phyloP scores from a whole-genome alignment of 2,888 invertebrate species.

The Lasioglossum leucozonium region DNA sequence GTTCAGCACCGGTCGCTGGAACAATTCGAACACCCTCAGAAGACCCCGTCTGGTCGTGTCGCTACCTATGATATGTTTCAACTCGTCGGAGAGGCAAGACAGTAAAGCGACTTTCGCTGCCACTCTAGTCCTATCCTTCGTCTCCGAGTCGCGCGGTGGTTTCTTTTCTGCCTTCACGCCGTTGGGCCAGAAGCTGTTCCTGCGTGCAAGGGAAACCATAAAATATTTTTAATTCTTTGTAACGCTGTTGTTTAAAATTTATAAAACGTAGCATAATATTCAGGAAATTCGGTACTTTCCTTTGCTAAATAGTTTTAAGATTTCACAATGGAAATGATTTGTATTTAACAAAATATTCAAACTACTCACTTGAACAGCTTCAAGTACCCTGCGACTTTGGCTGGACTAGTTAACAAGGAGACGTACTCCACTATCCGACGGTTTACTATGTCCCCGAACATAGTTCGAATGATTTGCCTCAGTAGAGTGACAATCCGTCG shows the following conservation, averaged over 20 bases:
- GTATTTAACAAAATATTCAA: not conserved
- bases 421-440: constrained; percentile 95
- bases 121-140: constrained; percentile 91
- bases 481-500: constrained; percentile 91
- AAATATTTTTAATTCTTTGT: no score
- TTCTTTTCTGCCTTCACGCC: constrained; percentile 86
- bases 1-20: constrained; percentile 94
- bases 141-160: constrained; percentile 86
- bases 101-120: constrained; percentile 94
- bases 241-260: no score
- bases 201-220: constrained; percentile 67
- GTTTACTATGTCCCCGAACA: constrained; percentile 94
- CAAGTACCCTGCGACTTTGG: constrained; percentile 94
- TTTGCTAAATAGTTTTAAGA: no score
- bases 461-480: constrained; percentile 91
- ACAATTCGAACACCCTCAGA: constrained; percentile 93
- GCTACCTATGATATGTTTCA: constrained; percentile 95
- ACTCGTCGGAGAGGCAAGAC: constrained; percentile 94
- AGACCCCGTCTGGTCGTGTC: constrained; percentile 94
- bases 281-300: not conserved
- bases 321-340: not conserved
- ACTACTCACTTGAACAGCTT: constrained; percentile 90
- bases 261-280: no score
- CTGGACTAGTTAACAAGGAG: constrained; percentile 93
- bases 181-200: constrained; percentile 88